A percentile compares a stretch with the other conserved stretches of the same genome.
These are phyloP conservation scores for Eupithecia exiguata DNA, from an alignment of 2,888 invertebrate genomes.

Conservation along the genomic window DNA sequence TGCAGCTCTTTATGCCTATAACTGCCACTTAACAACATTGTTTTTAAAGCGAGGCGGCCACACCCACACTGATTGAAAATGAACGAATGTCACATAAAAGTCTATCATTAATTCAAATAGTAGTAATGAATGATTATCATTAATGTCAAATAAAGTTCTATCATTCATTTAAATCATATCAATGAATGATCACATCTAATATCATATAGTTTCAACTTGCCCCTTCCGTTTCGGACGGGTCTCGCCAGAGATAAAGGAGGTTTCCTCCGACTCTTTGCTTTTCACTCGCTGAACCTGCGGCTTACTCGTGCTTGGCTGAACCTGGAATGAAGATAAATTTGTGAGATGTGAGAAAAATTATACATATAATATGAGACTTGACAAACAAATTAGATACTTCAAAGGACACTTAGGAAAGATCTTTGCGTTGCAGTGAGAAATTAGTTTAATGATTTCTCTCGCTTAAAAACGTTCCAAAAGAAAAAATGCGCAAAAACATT, in stretches of 20 bases:
- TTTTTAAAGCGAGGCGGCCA: not conserved
- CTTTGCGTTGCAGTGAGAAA: not conserved
- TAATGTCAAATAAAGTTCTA: not conserved
- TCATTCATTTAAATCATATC: not conserved
- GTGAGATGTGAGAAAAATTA: too few relatives aligned
- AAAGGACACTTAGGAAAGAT: not conserved
- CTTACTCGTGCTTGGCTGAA: slow-evolving; percentile 67
- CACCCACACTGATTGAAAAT: not conserved
- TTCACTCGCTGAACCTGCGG: slow-evolving; percentile 57
- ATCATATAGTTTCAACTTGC: slow-evolving; percentile 86
- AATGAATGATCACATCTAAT: slow-evolving; percentile 53
- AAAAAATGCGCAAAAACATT: too few relatives aligned
- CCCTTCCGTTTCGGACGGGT: slow-evolving; percentile 83
- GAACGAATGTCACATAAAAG: not conserved
- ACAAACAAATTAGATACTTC: not conserved
- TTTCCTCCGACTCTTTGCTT: slow-evolving; percentile 86
- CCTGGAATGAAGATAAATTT: slow-evolving; percentile 50
- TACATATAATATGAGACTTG: not conserved
- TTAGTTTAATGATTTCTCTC: not conserved
- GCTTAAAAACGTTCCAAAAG: too few relatives aligned
- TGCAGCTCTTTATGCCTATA: not conserved
- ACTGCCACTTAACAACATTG: not conserved
- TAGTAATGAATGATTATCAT: not conserved
- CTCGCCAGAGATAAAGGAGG: slow-evolving; percentile 88
- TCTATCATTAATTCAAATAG: not conserved